phyloP scores from a whole-genome alignment of 2,797 vertebrate species.

The Myoxocephalus aenaeus region DNA sequence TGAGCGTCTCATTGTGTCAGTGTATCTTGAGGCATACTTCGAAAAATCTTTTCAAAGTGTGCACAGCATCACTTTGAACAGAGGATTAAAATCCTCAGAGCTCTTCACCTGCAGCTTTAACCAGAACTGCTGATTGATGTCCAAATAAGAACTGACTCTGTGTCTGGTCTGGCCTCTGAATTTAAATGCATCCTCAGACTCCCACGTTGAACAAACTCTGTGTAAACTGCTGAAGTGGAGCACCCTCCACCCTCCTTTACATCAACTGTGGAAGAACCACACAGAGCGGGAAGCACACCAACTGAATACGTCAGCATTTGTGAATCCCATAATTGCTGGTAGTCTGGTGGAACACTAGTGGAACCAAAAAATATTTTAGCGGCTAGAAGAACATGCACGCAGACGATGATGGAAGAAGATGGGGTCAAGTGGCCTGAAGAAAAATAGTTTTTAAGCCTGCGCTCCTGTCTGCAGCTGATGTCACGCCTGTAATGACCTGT shows the following conservation, averaged over 20 bases:
- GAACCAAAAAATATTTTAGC: neutral
- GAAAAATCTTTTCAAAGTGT: neutral
- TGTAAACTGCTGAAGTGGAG: conserved; percentile 27
- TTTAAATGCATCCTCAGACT: conserved; percentile 45
- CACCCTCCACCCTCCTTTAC: conserved; percentile 29
- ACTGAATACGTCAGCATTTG: conserved; percentile 31
- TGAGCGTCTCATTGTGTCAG: neutral
- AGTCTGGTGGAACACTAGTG: neutral
- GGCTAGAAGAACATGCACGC: neutral
- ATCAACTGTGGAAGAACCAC: conserved; percentile 11
- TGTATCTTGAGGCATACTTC: neutral
- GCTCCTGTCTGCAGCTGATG: conserved; percentile 32
- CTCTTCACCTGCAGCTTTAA: conserved; percentile 24
- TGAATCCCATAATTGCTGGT: conserved; percentile 49
- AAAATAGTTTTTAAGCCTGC: conserved; percentile 8
- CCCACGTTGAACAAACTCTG: conserved; percentile 28
- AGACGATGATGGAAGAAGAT: neutral
- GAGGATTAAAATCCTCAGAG: neutral
- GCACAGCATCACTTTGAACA: neutral
- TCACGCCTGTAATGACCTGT: conserved; percentile 29
- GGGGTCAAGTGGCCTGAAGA: conserved; percentile 17
- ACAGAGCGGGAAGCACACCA: conserved; percentile 8
- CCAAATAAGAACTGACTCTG: conserved; percentile 29
- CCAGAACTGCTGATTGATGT: conserved; percentile 39
- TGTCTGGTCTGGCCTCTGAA: conserved; percentile 31